A percentile compares a stretch with the other conserved stretches of the same genome.
phyloP scores from a whole-genome alignment of 2,888 invertebrate species.

The Drosophila demipolita region DNA sequence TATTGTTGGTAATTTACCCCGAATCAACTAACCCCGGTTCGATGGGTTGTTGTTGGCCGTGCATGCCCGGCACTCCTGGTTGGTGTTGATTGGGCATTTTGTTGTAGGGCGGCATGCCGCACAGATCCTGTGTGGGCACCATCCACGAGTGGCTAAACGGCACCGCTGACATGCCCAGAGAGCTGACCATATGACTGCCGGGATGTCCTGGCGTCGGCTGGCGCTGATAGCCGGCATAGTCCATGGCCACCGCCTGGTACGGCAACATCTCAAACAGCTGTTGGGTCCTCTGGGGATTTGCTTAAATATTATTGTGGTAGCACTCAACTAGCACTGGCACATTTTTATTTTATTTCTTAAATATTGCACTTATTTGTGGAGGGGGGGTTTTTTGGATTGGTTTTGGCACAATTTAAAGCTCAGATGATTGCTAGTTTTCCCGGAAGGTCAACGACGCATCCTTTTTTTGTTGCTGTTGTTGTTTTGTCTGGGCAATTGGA shows the following conservation, averaged over 20 bases:
- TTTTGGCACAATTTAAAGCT: conserved; percentile 49
- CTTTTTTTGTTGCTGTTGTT: conserved; percentile 41
- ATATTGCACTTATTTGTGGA: conserved; percentile 34
- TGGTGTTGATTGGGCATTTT: conserved; percentile 86
- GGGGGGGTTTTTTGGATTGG: conserved; percentile 26
- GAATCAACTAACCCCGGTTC: conserved; percentile 90
- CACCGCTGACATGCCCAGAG: conserved; percentile 86
- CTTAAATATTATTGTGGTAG: conserved; percentile 15
- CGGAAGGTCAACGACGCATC: conserved; percentile 64
- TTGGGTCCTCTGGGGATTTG: not conserved
- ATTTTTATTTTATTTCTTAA: conserved; percentile 31
- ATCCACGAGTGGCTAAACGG: conserved; percentile 98
- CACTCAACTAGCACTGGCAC: conserved; percentile 55
- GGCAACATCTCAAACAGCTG: conserved; percentile 88
- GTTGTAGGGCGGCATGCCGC: conserved; percentile 94
- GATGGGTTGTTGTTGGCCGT: conserved; percentile 86
- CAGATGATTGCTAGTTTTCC: conserved; percentile 3
- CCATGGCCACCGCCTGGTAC: conserved; percentile 95
- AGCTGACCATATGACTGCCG: conserved; percentile 85
- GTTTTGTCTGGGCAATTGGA: conserved; percentile 51
- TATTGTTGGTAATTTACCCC: conserved; percentile 53
- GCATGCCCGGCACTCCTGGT: conserved; percentile 79
- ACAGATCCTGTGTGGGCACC: conserved; percentile 96
- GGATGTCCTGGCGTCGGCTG: conserved; percentile 85
- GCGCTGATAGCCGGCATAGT: conserved; percentile 90